Evolutionary conservation across 1,140 invertebrate species (phyloP), one percentile per base, ranked within the genome.

Genomic region (Neoseiulus cucumeris): DNA sequence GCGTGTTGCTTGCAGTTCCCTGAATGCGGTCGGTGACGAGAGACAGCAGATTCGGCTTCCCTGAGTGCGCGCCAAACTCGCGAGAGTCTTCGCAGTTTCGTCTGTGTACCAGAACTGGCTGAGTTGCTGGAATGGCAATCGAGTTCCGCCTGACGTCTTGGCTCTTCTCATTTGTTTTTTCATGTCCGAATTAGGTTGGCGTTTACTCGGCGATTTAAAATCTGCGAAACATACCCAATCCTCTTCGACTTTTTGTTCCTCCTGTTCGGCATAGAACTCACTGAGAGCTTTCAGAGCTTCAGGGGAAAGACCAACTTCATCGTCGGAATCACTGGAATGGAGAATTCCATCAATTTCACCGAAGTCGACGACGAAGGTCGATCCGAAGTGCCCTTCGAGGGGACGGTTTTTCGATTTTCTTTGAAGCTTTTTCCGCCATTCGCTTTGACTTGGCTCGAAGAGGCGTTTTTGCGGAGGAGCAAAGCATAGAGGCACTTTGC

Each of bases 31-130:
- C 33, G 92, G 92, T 71, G 88, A 91, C 22, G 90, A 93, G 20
- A 97, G 78, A 66, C 93, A 82, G 41, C 29, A 66, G 22, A 66
- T 28, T 33, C 20, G 33, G 7, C 9, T 45, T 67, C 28, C 44
- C 7, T 66, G 47, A 17, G 7, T 20, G 7, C 29, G 42, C 29
- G 83, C 82, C 69, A 85, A 83, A 69, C 80, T 79, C 0, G 84
- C 82, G 0, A 95, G 75, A 17, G 72, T 74, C 51, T 81, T 74
- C 64, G 85, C 82, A 17, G 91, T 95, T 18, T 79, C 72, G 33
- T 87, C 82, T 73, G 87, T 82, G 72, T 95, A 96, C 92, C 91
- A 96, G 79, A 96, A 95, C 75, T 96, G 91, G 73, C 90, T 93
- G 25, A 95, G 75, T 89, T 94, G 89, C 92, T 95, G 73, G 2